Evolutionary conservation across 2,888 invertebrate species (phyloP).

Genomic region (Drosophila nigricruria): DNA sequence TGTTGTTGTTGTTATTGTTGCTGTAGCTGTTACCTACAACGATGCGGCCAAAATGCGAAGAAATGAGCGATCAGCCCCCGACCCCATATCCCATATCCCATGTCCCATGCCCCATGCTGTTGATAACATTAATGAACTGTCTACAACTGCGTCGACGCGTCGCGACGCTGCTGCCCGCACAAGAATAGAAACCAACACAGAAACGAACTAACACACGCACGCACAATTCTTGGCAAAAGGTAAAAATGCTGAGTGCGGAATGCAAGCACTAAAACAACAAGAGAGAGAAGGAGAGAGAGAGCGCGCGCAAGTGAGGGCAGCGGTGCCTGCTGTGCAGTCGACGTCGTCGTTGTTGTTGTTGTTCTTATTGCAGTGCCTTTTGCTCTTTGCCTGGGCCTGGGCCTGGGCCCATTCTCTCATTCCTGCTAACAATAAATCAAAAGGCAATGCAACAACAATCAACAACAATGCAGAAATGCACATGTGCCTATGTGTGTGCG

Average conservation of each 20-base stretch:
- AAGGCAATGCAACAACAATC: constrained; percentile 55
- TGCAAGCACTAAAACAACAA: constrained; percentile 36
- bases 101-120: constrained; percentile 58
- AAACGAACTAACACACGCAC: constrained; percentile 27
- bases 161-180: constrained; percentile 59
- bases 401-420: constrained; percentile 44
- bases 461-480: constrained; percentile 51
- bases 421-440: constrained; percentile 78
- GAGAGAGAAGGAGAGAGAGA: constrained; percentile 7
- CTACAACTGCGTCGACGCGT: constrained; percentile 62
- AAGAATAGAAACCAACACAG: constrained; percentile 72
- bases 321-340: constrained; percentile 39
- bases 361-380: constrained; percentile 33
- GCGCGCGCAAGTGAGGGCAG: constrained; percentile 17
- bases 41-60: constrained; percentile 46
- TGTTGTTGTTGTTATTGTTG: constrained; percentile 15
- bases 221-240: constrained; percentile 62
- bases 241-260: constrained; percentile 52
- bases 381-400: constrained; percentile 28
- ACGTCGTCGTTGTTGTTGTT: constrained; percentile 25
- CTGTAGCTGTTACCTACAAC: constrained; percentile 48
- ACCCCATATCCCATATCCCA: constrained; percentile 20
- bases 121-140: constrained; percentile 79
- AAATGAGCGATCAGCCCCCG: constrained; percentile 31
- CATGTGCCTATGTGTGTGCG: constrained; percentile 1